Base-by-base conservation (phyloP, 2,797 vertebrate species). In the Danio choprae region DNA sequence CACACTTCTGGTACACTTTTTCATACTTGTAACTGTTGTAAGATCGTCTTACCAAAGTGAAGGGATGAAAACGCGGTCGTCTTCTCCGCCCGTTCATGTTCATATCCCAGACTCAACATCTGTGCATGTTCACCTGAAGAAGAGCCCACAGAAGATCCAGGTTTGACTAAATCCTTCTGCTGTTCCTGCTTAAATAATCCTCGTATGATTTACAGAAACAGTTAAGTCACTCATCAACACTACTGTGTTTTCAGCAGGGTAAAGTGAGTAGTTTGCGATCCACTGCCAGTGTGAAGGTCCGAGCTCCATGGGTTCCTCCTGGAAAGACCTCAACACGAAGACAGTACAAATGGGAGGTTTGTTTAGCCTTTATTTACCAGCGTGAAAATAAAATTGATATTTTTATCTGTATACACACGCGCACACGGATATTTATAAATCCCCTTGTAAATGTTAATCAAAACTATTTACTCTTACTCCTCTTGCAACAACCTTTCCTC, bases 91-190 rank as follows among this genome's bases (percentile, higher is more conserved):
- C 41, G 92, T 98, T 87, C 97, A 98, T 80, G 95, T 98, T 87
- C 97, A 98, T 11, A 94, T 98, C 86, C 93, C 95, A 89, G 96
- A 96, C 87, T 95, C 93, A 77, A 96, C 95, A 65, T 95, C 96
- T 74, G 94, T 98, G 70, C 96, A 98, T 63, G 96, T 98, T 44
- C 96, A 98, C 74, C 94, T 97, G 89, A 97, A 94, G 92, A 97
- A 95, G 92, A 95, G 94, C 65, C 50, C 78, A 48, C 69, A 64
- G 16, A 72, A 38, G 22, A 53, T 40, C 40, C 95, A 96, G 96
- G 97, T 98, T 90, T 83, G 44, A 15, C 10, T 50, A 2, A 0
- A 69, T n/a, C 1, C 5, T 7, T 4, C 11, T 40, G 16, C 12
- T n/a, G 38, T 58, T 20, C 3, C 51, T 22, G 12, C 71, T 55